phyloP scores from a whole-genome alignment of 2,113 vertebrate genomes.

The Menidia beryllina region DNA sequence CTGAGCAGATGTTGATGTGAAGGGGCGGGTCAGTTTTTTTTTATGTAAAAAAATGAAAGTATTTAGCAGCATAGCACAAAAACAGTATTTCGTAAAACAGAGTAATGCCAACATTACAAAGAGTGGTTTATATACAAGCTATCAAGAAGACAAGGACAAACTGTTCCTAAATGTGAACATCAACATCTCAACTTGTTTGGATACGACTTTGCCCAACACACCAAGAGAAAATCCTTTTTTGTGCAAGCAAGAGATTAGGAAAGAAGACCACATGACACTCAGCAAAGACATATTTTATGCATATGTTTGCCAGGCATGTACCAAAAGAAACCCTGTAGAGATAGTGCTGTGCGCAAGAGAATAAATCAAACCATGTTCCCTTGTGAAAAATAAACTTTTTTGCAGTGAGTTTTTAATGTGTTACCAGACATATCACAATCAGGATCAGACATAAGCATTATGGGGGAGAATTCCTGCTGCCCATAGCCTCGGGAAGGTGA shows the following conservation, averaged over 20 bases:
- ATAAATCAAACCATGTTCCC: no score
- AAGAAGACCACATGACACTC: no score
- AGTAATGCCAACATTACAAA: background rate
- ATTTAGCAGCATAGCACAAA: constrained; percentile 32
- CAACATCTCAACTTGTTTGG: background rate
- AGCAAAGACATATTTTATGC: no score
- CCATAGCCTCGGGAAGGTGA: no score
- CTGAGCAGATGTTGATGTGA: constrained; percentile 38
- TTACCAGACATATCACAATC: no score
- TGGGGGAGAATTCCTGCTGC: no score
- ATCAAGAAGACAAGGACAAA: constrained; percentile 15
- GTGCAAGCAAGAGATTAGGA: background rate
- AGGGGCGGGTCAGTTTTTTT: constrained; percentile 23
- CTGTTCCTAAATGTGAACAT: constrained; percentile 24
- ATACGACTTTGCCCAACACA: background rate
- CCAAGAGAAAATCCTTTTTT: constrained; percentile 5
- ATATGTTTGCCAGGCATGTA: no score
- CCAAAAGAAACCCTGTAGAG: background rate
- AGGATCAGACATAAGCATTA: no score
- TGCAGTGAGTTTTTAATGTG: no score
- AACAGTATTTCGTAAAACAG: constrained; percentile 12
- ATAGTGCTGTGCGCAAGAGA: background rate
- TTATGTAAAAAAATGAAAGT: constrained; percentile 31
- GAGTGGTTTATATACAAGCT: constrained; percentile 33
- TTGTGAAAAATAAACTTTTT: no score